A percentile compares a stretch with the other conserved stretches of the same genome.
phyloP scores from a whole-genome alignment of 2,888 invertebrate genomes.

The Seira ritae region DNA sequence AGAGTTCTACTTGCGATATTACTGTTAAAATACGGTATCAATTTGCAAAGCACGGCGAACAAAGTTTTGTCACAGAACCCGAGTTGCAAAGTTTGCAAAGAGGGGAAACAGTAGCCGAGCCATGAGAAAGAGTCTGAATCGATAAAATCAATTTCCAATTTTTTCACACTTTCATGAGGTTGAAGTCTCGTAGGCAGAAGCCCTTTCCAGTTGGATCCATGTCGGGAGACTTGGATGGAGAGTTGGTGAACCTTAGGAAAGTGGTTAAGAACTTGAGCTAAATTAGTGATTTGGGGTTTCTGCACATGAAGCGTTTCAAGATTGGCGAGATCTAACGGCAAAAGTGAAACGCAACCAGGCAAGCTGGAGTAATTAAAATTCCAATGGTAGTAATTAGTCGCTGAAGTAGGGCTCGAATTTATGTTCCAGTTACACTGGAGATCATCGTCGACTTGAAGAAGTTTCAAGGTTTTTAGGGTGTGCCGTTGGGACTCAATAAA shows the following conservation, averaged over 20 bases:
- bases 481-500: conserved; percentile 33
- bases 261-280: conserved; percentile 43
- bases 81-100: conserved; percentile 44
- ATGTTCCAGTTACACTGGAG: neutral
- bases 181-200: conserved; percentile 32
- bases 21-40: conserved; percentile 37
- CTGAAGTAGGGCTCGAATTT: neutral
- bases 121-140: conserved; percentile 37
- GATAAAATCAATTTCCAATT: conserved; percentile 39
- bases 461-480: conserved; percentile 36
- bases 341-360: conserved; percentile 18
- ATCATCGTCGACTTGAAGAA: conserved; percentile 41
- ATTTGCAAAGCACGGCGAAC: conserved; percentile 31
- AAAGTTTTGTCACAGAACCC: conserved; percentile 35
- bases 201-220: conserved; percentile 40
- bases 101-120: conserved; percentile 36
- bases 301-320: conserved; percentile 32
- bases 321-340: conserved; percentile 22
- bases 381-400: conserved; percentile 28
- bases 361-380: conserved; percentile 39
- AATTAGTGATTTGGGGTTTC: conserved; percentile 41
- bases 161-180: conserved; percentile 2
- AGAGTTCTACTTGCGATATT: conserved; percentile 19
- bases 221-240: conserved; percentile 38
- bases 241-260: conserved; percentile 26